Base-by-base conservation (phyloP, 2,797 vertebrate genomes). In the Mus spretus region DNA sequence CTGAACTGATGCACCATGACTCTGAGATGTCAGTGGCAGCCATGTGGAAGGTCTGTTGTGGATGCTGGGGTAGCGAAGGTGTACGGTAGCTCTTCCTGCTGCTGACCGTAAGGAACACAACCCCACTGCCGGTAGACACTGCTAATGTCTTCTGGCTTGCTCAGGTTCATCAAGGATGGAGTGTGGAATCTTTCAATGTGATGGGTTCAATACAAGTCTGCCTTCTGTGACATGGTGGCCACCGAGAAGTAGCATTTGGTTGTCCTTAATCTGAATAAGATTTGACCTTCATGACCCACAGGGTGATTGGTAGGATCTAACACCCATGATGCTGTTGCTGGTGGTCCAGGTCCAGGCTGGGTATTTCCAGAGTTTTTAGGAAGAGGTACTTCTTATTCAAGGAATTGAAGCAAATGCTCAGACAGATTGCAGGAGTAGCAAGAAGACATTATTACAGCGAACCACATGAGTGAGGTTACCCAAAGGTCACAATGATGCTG, bases 71-170 rank as follows among this genome's bases (percentile, higher is more conserved):
- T 37, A 53, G 72, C 10, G 26, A 11, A 17, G 13, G 31, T 44
- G 13, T 0, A 1, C 6, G 4, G 0, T 0, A 19, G 59, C 28
- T 67, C 17, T 40, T 63, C 6, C n/a, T 6, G 10, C 24, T 14
- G 0, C 28, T 77, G 34, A 44, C 0, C 3, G 11, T 13, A 4
- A 75, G 94, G 94, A 59, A 40, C 28, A 37, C 1, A 37, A 24
- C 22, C 81, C 26, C 19, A 2, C 20, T 7, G 79, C 65, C 79
- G 81, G 67, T 44, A 84, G 75, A 20, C 24, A 19, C 37, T n/a
- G 17, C 55, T 40, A 6, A 50, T 0, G 1, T 19, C 72, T 74
- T 74, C 74, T 72, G 61, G 26, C 44, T 40, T n/a, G 13, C 26
- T 90, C 37, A 37, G 12, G 50, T 57, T 15, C n/a, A 31, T 20